Percentiles rank a stretch among this genome's conserved stretches.
phyloP scores from a whole-genome alignment of 2,797 vertebrate species.

The Nasua narica region DNA sequence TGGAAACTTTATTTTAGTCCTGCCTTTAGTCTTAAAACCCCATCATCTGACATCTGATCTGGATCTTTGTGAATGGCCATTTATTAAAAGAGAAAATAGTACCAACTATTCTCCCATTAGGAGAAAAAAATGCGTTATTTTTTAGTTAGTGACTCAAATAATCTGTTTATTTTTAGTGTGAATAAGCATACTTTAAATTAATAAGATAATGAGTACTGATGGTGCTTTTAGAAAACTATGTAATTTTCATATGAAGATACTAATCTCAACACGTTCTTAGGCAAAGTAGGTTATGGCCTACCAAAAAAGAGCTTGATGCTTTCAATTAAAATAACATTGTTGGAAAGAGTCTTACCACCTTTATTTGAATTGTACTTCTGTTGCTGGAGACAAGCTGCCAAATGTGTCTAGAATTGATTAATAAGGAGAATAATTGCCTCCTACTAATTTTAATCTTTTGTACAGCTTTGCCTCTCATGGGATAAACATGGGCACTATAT shows the following conservation, averaged over 20 bases:
- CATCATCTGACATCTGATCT: neutral
- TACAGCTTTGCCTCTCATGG: conserved; percentile 72
- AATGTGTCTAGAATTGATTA: conserved; percentile 77
- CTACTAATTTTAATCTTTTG: conserved; percentile 76
- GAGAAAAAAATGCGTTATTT: conserved; percentile 10
- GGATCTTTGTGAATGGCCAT: neutral
- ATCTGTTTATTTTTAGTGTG: conserved; percentile 56
- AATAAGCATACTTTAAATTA: conserved; percentile 62
- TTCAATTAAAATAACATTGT: conserved; percentile 74
- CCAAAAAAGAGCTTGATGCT: conserved; percentile 61
- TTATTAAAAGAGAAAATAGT: conserved; percentile 55
- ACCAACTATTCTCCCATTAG: neutral
- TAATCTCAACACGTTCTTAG: conserved; percentile 70
- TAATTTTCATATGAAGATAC: conserved; percentile 69
- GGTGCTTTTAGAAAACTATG: conserved; percentile 50
- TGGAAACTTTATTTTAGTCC: neutral
- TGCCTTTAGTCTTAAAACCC: neutral
- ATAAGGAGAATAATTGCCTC: conserved; percentile 76
- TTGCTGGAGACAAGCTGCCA: conserved; percentile 74
- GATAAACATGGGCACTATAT: conserved; percentile 67
- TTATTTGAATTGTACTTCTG: conserved; percentile 75
- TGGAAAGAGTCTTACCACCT: conserved; percentile 74
- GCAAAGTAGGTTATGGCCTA: conserved; percentile 63
- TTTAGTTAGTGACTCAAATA: conserved; percentile 44
- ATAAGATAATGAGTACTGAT: conserved; percentile 51